Evolutionary conservation across 2,797 vertebrate species (phyloP).

Genomic region (Chelonia mydas): DNA sequence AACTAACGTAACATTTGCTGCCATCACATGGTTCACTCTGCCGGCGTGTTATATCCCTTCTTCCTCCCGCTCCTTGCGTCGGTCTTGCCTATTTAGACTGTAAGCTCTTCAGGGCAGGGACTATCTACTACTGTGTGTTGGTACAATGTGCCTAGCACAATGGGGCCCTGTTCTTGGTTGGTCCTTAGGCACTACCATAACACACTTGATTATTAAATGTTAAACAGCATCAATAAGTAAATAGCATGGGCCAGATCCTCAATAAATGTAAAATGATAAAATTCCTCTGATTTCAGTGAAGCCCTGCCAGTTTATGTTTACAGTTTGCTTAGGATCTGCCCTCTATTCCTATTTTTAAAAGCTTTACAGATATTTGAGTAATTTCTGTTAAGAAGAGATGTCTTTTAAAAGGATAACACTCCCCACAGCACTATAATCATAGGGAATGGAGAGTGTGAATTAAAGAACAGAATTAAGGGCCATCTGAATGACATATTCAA

Average conservation of each 20-base stretch:
- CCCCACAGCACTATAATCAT: not conserved
- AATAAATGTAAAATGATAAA: slow-evolving; percentile 30
- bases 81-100: too few species aligned
- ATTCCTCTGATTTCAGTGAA: slow-evolving; percentile 16
- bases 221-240: not conserved
- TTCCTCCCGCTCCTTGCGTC: too few species aligned
- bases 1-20: too few species aligned
- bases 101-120: too few species aligned
- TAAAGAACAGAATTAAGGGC: not conserved
- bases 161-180: not conserved
- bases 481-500: not conserved
- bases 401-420: not conserved
- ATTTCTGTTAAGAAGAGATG: not conserved
- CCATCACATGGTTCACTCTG: too few species aligned
- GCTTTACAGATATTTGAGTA: not conserved
- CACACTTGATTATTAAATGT: not conserved
- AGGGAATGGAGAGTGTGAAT: not conserved
- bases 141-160: not conserved
- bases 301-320: slow-evolving; percentile 12
- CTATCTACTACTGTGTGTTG: not conserved
- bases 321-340: not conserved
- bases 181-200: not conserved
- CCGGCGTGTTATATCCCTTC: too few species aligned
- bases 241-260: not conserved
- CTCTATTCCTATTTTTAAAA: not conserved